Percentiles rank a stretch among this genome's conserved stretches.
Evolutionary conservation across 2,797 vertebrate species (phyloP).

Genomic region (Spinus olivaceus): DNA sequence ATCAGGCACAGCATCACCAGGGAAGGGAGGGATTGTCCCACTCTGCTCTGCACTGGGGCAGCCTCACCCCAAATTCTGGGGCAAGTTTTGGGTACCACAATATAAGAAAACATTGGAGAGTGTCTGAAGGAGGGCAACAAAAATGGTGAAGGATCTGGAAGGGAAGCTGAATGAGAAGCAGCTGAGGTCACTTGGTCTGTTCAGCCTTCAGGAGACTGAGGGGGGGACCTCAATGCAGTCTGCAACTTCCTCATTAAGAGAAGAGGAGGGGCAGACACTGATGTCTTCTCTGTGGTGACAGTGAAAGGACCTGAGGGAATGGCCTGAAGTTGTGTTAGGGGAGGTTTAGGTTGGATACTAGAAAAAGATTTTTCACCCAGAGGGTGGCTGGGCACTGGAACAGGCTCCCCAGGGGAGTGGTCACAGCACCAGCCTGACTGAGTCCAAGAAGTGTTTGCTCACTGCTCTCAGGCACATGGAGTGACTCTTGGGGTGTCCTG

Average conservation of each 20-base stretch:
- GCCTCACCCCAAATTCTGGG: not conserved
- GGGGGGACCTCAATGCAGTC: fast-evolving
- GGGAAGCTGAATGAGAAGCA: fast-evolving
- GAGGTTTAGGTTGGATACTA: not conserved
- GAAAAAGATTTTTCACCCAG: fast-evolving
- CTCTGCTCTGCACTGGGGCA: fast-evolving
- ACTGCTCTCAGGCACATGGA: fast-evolving
- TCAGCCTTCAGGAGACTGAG: not conserved
- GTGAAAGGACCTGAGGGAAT: fast-evolving
- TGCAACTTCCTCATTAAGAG: fast-evolving
- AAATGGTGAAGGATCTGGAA: not conserved
- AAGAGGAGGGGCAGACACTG: fast-evolving
- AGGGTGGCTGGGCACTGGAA: fast-evolving
- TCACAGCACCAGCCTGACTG: fast-evolving
- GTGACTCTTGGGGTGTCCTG: not conserved
- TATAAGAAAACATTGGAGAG: not conserved
- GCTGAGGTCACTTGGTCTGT: not conserved
- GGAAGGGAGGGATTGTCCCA: not conserved
- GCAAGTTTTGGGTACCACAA: not conserved
- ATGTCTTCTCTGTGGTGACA: not conserved
- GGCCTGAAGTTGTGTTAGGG: not conserved
- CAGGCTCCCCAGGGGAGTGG: fast-evolving
- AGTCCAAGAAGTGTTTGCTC: not conserved
- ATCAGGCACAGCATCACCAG: not conserved
- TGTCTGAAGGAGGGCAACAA: fast-evolving